Evolutionary conservation across 2,888 invertebrate species (phyloP).

Genomic region (Apodemia zela): DNA sequence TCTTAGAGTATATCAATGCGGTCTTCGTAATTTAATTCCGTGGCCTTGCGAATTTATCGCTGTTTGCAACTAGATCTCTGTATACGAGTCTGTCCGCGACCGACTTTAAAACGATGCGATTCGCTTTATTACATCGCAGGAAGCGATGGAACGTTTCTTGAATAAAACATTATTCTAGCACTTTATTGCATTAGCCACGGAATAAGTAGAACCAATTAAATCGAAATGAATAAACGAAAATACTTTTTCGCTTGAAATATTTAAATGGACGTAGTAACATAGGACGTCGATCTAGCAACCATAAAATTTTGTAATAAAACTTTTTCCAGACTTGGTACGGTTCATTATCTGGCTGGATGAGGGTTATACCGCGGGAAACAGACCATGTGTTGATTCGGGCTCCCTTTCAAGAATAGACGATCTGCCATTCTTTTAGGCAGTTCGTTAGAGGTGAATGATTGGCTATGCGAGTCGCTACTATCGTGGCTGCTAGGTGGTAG

Average conservation of each 20-base stretch:
- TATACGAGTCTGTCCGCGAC: slow-evolving; percentile 18
- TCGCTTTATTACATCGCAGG: slow-evolving; percentile 33
- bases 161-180: slow-evolving; percentile 31
- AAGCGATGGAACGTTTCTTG: slow-evolving; percentile 27
- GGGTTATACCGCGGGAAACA: no score
- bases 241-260: not conserved
- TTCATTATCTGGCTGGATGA: no score
- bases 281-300: not conserved
- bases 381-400: no score
- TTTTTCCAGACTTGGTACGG: no score
- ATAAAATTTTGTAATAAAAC: not conserved
- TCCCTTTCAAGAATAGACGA: no score
- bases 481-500: no score
- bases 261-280: not conserved
- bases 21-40: slow-evolving; percentile 7
- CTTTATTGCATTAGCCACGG: slow-evolving; percentile 14
- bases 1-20: not conserved
- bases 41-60: slow-evolving; percentile 9
- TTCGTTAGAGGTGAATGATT: no score
- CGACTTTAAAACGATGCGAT: slow-evolving; percentile 31
- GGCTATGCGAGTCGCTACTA: no score
- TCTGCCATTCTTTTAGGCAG: no score
- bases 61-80: slow-evolving; percentile 13
- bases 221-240: slow-evolving; percentile 6
- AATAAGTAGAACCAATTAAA: slow-evolving; percentile 7